Percentiles rank a stretch among this genome's conserved stretches.
Evolutionary conservation across 2,888 invertebrate species (phyloP).

Genomic region (Nesidiocoris tenuis): DNA sequence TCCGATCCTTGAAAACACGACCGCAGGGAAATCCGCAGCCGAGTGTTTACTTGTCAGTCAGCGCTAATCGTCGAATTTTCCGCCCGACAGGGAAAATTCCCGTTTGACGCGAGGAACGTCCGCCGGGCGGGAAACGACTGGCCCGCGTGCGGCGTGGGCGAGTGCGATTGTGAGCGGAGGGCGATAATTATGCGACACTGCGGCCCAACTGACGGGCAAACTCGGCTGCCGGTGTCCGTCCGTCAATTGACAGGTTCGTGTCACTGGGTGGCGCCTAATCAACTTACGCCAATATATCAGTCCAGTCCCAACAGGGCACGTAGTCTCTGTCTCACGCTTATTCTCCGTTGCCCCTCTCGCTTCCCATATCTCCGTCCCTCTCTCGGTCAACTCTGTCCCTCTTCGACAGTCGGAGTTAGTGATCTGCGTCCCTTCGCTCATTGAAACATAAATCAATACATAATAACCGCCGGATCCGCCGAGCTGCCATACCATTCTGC

Average conservation of each 20-base stretch:
- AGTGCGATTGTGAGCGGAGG: slow-evolving; percentile 7
- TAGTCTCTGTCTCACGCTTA: neutral
- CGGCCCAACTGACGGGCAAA: slow-evolving; percentile 7
- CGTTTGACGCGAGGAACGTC: no score
- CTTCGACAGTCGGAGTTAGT: neutral
- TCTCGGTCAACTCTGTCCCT: slow-evolving; percentile 23
- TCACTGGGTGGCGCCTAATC: slow-evolving; percentile 41
- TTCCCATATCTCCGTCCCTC: neutral
- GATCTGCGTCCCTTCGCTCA: slow-evolving; percentile 29
- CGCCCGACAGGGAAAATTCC: no score
- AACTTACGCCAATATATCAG: slow-evolving; percentile 46
- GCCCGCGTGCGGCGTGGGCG: neutral
- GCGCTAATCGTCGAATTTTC: no score
- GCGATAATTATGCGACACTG: slow-evolving; percentile 38
- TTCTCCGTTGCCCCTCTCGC: neutral
- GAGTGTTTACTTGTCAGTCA: no score
- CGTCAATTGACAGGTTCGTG: slow-evolving; percentile 44
- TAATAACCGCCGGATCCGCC: slow-evolving; percentile 36
- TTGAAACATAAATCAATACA: slow-evolving; percentile 47
- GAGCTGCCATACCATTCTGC: no score
- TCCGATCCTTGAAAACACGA: no score
- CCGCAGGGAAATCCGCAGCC: no score
- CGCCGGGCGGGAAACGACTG: neutral
- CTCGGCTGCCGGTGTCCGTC: slow-evolving; percentile 31
- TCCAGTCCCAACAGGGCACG: slow-evolving; percentile 40